These are phyloP conservation scores for Hipparchia sbordonii DNA, from an alignment of 2,888 invertebrate genomes.

Conservation along the genomic window DNA sequence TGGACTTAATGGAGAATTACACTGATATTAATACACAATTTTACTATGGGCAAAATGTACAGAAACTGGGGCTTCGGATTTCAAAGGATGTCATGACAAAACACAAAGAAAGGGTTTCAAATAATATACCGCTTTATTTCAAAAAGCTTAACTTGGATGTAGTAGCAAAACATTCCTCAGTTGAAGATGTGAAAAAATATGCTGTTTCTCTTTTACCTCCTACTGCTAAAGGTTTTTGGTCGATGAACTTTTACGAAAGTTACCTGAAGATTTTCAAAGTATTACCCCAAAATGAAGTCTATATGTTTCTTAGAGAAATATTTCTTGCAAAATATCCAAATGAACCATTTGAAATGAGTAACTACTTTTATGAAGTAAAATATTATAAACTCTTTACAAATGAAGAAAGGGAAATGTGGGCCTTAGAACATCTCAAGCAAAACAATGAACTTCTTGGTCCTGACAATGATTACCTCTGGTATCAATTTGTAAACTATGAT, in stretches of 20 bases:
- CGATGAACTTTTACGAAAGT: slow-evolving; percentile 43
- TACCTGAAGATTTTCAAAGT: slow-evolving; percentile 52
- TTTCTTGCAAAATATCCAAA: slow-evolving; percentile 52
- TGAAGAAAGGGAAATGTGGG: slow-evolving; percentile 57
- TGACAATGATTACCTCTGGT: slow-evolving; percentile 56
- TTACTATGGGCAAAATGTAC: not conserved
- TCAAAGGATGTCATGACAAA: slow-evolving; percentile 52
- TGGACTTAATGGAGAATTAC: slow-evolving; percentile 54
- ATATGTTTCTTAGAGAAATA: slow-evolving; percentile 51
- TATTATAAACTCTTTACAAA: slow-evolving; percentile 53
- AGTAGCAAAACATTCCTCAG: slow-evolving; percentile 47
- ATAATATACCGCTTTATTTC: slow-evolving; percentile 51
- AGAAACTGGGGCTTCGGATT: slow-evolving; percentile 49
- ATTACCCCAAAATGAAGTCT: slow-evolving; percentile 50
- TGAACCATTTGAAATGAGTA: slow-evolving; percentile 52
- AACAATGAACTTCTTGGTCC: slow-evolving; percentile 51
- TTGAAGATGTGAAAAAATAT: slow-evolving; percentile 54
- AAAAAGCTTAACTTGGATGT: slow-evolving; percentile 46
- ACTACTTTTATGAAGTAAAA: slow-evolving; percentile 47
- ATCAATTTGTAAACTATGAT: slow-evolving; percentile 55
- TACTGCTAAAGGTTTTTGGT: slow-evolving; percentile 49
- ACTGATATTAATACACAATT: not conserved
- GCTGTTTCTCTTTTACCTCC: slow-evolving; percentile 49
- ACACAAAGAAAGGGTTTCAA: slow-evolving; percentile 54
- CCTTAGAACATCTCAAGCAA: slow-evolving; percentile 53